phyloP scores from a whole-genome alignment of 1,140 invertebrate species.

The Drosophila pandora region DNA sequence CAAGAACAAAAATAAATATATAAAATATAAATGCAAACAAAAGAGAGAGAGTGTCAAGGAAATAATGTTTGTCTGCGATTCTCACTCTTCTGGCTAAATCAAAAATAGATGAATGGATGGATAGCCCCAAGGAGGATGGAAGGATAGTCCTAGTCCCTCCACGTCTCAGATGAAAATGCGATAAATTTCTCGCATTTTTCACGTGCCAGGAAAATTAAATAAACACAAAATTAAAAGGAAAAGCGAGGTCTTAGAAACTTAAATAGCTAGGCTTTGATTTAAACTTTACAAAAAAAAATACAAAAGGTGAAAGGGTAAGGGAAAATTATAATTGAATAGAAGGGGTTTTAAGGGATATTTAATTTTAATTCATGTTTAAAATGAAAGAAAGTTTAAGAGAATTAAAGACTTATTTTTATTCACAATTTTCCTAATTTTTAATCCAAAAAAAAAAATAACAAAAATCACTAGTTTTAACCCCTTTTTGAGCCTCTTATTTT shows the following conservation, averaged over 20 bases:
- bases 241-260: background rate
- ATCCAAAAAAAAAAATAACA: background rate
- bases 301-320: too few relatives aligned
- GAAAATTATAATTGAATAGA: too few relatives aligned
- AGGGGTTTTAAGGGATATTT: too few relatives aligned
- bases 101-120: conserved; percentile 61
- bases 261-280: too few relatives aligned
- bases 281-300: too few relatives aligned
- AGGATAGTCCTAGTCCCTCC: too few relatives aligned
- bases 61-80: conserved; percentile 71
- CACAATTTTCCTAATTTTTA: too few relatives aligned
- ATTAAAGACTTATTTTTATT: too few relatives aligned
- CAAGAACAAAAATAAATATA: conserved; percentile 17
- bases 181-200: background rate
- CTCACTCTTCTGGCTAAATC: conserved; percentile 40
- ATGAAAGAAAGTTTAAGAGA: too few relatives aligned
- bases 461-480: background rate
- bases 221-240: background rate
- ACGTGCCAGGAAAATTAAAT: conserved; percentile 2
- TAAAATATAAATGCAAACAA: conserved; percentile 28
- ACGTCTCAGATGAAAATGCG: too few relatives aligned
- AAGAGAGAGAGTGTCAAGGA: conserved; percentile 18
- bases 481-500: background rate
- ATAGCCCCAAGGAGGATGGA: conserved; percentile 9
- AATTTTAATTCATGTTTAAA: too few relatives aligned